A percentile compares a stretch with the other conserved stretches of the same genome.
Evolutionary conservation across 1,140 invertebrate genomes (phyloP).

Genomic region (Neomicropteryx cornuta): DNA sequence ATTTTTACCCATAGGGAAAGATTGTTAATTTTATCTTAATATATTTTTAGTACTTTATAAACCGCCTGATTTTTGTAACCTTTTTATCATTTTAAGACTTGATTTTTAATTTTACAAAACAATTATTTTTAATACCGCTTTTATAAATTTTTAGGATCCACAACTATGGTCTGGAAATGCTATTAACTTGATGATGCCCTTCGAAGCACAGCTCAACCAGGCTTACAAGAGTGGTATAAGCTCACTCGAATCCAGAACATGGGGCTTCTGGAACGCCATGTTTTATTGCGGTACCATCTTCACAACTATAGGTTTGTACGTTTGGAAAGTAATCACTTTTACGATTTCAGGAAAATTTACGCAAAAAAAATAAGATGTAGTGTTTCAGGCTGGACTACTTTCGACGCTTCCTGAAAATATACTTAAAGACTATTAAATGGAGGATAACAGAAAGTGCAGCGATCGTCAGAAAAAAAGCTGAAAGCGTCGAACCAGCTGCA

Average conservation of each 20-base stretch:
- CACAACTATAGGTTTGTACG: conserved; percentile 89
- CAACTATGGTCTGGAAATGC: conserved; percentile 36
- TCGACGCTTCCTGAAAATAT: no score
- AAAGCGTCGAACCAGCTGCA: no score
- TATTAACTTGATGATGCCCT: conserved; percentile 32
- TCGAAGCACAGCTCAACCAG: conserved; percentile 45
- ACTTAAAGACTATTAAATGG: no score
- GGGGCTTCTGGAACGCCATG: conserved; percentile 85
- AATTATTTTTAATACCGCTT: not conserved
- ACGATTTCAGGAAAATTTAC: not conserved
- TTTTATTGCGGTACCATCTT: conserved; percentile 89
- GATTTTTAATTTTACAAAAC: not conserved
- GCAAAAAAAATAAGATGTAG: no score
- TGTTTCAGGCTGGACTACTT: no score
- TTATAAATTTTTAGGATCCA: conserved; percentile 16
- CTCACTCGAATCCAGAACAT: conserved; percentile 48
- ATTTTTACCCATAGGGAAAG: no score
- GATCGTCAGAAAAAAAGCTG: no score
- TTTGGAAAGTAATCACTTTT: conserved; percentile 11
- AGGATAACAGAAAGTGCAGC: no score
- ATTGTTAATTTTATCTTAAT: no score
- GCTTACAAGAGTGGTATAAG: conserved; percentile 38
- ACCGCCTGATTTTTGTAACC: no score
- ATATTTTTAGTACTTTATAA: conserved; percentile 6
- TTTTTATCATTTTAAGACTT: no score